These are phyloP conservation scores for Octodon degus DNA, from an alignment of 2,113 vertebrate genomes.

Conservation along the genomic window DNA sequence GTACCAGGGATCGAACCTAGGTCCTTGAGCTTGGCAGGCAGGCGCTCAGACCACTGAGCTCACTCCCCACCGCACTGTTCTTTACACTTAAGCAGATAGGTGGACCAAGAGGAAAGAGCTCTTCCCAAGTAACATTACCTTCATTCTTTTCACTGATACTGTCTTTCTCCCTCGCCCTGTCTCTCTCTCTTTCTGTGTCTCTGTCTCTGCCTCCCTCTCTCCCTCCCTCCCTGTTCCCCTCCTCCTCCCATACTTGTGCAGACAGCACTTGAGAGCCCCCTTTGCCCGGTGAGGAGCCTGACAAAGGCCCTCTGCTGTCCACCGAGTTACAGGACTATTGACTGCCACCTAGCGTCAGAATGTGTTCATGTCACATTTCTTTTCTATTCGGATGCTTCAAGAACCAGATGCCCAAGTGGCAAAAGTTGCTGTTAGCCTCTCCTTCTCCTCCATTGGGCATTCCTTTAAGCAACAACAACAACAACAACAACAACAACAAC, in stretches of 20 bases:
- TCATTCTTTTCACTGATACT: background rate
- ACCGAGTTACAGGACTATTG: background rate
- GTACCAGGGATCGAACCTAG: no score
- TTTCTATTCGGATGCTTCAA: background rate
- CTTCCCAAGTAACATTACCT: background rate
- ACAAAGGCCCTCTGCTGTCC: background rate
- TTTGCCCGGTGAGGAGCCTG: background rate
- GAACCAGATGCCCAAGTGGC: background rate
- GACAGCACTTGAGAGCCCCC: background rate
- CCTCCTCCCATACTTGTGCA: background rate
- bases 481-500: background rate
- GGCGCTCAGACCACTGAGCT: no score
- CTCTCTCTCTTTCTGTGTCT: no score
- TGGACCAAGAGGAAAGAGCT: background rate
- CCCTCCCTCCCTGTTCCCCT: rapidly evolving
- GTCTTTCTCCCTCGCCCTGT: no score
- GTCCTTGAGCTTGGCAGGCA: no score
- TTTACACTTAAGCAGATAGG: background rate
- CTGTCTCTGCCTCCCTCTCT: background rate
- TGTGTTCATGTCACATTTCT: background rate
- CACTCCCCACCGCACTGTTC: background rate
- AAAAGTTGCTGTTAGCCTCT: background rate
- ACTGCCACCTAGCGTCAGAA: conserved; percentile 45
- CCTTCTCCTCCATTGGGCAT: background rate
- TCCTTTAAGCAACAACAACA: background rate